Conservation (phyloP, 1,140 invertebrate species). For the Achroia grisella region DNA sequence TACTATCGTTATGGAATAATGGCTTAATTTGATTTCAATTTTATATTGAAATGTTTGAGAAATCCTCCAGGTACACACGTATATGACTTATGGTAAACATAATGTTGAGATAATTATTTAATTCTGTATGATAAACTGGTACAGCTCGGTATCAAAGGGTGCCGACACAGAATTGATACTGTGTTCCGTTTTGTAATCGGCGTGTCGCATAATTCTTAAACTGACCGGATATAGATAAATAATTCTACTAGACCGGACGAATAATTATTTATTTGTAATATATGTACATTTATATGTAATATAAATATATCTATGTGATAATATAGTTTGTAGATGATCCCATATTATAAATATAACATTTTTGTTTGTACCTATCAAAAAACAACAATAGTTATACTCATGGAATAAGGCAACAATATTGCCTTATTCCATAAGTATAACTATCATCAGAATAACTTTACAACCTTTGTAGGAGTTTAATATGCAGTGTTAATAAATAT, state of each 20-base stretch:
- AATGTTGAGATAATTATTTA: slow-evolving; percentile 11
- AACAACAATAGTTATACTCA: too few relatives aligned
- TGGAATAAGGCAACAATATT: too few relatives aligned
- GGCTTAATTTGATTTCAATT: neutral
- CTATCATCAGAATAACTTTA: too few relatives aligned
- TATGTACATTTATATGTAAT: too few relatives aligned
- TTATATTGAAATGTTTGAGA: neutral
- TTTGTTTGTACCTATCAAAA: too few relatives aligned
- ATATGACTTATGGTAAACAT: neutral
- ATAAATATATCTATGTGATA: too few relatives aligned
- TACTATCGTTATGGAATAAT: too few relatives aligned
- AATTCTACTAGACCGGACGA: slow-evolving; percentile 10
- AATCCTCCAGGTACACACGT: slow-evolving; percentile 1
- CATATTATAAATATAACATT: too few relatives aligned
- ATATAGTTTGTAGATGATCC: too few relatives aligned
- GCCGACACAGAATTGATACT: slow-evolving; percentile 27
- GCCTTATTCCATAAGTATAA: too few relatives aligned
- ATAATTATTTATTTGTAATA: neutral
- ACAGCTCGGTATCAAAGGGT: slow-evolving; percentile 15
- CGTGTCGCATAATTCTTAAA: slow-evolving; percentile 35
- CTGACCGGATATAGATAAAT: slow-evolving; percentile 13
- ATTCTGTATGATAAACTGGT: slow-evolving; percentile 19
- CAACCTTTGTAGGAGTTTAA: too few relatives aligned
- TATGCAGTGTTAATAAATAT: too few relatives aligned
- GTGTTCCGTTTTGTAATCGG: slow-evolving; percentile 37